Base-by-base conservation (phyloP, 2,113 vertebrate species). In the Spheniscus mendiculus region DNA sequence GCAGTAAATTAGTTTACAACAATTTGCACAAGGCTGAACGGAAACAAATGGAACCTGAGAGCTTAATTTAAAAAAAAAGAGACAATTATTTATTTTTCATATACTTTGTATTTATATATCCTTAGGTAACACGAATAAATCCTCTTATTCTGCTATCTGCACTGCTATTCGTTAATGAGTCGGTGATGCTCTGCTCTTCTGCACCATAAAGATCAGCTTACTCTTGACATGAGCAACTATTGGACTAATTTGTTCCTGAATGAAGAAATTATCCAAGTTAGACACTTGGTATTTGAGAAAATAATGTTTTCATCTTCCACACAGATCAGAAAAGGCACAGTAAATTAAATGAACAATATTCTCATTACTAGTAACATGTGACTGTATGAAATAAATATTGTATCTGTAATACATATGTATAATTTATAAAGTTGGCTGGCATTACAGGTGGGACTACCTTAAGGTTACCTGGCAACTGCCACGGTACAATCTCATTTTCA, bases 401-500 rank as follows among this genome's bases (percentile, higher is more conserved):
- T 49, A 26, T 91, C 72, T 95, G 42, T 72, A 90, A 82, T 55
- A 42, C 42, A 67, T 38, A 63, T 42, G 36, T 45, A 44, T 36
- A 2, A 59, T 73, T 70, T 84, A 44, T 87, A n/a, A 82, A 89
- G 61, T 32, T 91, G 73, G 26, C 50, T 95, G 66, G 52, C 29
- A 52, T 79, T 84, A 89, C 12, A 82, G 36, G 40, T 79, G 45
- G 19, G 61, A 62, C 25, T 73, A 44, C 55, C 36, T 49, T 74
- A 91, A 90, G 72, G 44, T 92, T 90, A 96, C 83, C 83, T 61
- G 76, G 90, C 72, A 95, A 93, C 77, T 63, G 71, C 67, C 86
- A 84, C 34, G 52, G 16, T 45, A 79, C 30, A 52, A 53, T 56
- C 30, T 74, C 77, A 74, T 91, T 95, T 83, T 94, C 73, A 69